Conservation (phyloP, 53 echinoderm and acorn worm species). For the Zoroaster sp. region DNA sequence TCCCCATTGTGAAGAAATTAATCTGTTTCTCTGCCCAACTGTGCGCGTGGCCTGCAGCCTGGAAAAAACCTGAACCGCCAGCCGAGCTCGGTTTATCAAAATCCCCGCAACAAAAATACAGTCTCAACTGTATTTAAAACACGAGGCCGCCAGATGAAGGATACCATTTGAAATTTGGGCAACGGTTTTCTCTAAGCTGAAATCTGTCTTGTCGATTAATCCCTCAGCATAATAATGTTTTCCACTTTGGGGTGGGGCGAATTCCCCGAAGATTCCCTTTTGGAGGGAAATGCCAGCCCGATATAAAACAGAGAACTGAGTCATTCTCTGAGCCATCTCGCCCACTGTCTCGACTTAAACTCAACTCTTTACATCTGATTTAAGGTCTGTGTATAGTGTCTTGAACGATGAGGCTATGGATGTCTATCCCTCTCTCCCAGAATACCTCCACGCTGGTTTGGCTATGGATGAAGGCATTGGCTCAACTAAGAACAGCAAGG, state of each 20-base stretch:
- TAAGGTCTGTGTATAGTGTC: neutral
- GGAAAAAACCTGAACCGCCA: neutral
- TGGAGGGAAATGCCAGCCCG: conserved; percentile 23
- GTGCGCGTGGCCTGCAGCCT: conserved; percentile 28
- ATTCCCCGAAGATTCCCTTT: conserved; percentile 35
- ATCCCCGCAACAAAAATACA: conserved; percentile 41
- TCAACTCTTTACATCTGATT: neutral
- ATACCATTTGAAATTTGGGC: neutral
- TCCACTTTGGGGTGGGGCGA: conserved; percentile 55
- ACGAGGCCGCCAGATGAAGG: conserved; percentile 42
- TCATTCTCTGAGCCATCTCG: neutral
- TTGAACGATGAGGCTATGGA: neutral
- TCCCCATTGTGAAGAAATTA: conserved; percentile 36
- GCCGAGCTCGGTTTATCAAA: neutral
- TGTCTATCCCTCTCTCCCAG: neutral
- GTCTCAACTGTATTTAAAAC: conserved; percentile 4
- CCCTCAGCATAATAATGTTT: conserved; percentile 37
- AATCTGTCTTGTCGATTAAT: conserved; percentile 31
- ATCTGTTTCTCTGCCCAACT: neutral
- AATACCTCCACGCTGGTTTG: too few relatives aligned
- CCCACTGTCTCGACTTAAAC: neutral
- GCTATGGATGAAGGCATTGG: too few relatives aligned
- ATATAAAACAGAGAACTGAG: conserved; percentile 40
- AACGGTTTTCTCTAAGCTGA: neutral
- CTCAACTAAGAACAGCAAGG: neutral